phyloP scores from a whole-genome alignment of 2,797 vertebrate genomes.

The Pangasius larnaudii region DNA sequence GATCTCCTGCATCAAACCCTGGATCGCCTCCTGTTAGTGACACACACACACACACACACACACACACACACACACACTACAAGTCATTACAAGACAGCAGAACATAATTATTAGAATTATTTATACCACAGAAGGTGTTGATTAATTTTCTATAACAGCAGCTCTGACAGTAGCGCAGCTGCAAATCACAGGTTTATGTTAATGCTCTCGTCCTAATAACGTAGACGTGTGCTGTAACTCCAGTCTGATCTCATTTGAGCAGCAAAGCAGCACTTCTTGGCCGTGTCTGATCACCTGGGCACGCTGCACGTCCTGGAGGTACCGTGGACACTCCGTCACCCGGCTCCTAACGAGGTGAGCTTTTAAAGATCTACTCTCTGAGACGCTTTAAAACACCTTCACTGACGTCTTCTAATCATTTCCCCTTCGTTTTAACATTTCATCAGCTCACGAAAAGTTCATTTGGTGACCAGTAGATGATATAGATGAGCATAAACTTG shows the following conservation, averaged over 20 bases:
- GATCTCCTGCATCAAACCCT: conserved; percentile 84
- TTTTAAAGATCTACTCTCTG: neutral
- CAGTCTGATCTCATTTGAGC: conserved; percentile 1
- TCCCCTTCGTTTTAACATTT: neutral
- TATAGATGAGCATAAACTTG: neutral
- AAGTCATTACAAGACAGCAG: neutral
- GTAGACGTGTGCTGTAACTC: neutral
- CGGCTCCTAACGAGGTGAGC: conserved; percentile 83
- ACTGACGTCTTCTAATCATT: neutral
- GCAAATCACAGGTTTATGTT: neutral
- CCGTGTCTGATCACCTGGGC: conserved; percentile 83
- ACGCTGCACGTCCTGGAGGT: conserved; percentile 85
- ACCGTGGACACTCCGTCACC: conserved; percentile 76
- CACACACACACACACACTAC: neutral
- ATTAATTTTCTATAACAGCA: neutral
- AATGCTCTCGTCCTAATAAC: neutral
- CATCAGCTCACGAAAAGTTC: neutral
- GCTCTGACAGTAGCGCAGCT: neutral
- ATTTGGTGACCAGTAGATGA: neutral
- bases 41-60: neutral
- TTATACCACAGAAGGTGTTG: neutral
- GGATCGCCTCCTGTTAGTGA: conserved; percentile 78
- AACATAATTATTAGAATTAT: neutral
- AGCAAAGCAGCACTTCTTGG: conserved; percentile 89
- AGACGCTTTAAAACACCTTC: neutral